Base-by-base conservation (phyloP, 2,797 vertebrate genomes). In the Phoxinus dragarum region DNA sequence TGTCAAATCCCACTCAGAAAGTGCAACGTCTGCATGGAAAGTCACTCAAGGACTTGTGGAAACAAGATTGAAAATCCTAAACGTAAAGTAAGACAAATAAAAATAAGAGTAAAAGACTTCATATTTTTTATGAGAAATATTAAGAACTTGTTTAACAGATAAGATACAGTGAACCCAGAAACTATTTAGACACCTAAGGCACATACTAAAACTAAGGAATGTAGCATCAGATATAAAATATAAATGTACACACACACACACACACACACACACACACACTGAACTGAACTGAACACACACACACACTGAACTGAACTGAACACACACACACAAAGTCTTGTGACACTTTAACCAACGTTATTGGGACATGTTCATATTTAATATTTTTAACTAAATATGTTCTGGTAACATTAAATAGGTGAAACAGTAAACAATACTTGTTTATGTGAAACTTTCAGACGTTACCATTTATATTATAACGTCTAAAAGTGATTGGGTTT, bases 1-100 rank as follows among this genome's bases (percentile, higher is more conserved):
- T 47, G 68, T 82, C 49, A 73, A 47, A 47, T 61, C 80, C 68
- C 80, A 47, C n/a, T 59, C 68, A 3, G 27, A 71, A 27, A 64
- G 19, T 64, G 69, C 40, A 64, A 47, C 36, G 40, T 47, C 71
- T 44, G 66, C 80, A 71, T 9, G 66, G 40, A 74, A n/a, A 73
- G 31, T 73, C 38, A 56, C 52, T 73, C n/a, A 31, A 59, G 67
- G 49, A 73, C 40, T 16, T 34, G 38, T 36, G n/a, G 16, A 8
- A 56, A 81, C 6, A 71, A 14, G 49, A 42, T 5, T 27, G 1
- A 40, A 59, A 40, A 36, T 40, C 69, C 1, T 6, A n/a, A 47
- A 17, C 19, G 5, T n/a, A 42, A 56, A 71, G 27, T 12, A 54
- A 54, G 40, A 5, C 31, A 69, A 54, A 42, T 27, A 5, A 3